phyloP scores from a whole-genome alignment of 2,797 vertebrate species.

The Odontamblyopus lacepedii region DNA sequence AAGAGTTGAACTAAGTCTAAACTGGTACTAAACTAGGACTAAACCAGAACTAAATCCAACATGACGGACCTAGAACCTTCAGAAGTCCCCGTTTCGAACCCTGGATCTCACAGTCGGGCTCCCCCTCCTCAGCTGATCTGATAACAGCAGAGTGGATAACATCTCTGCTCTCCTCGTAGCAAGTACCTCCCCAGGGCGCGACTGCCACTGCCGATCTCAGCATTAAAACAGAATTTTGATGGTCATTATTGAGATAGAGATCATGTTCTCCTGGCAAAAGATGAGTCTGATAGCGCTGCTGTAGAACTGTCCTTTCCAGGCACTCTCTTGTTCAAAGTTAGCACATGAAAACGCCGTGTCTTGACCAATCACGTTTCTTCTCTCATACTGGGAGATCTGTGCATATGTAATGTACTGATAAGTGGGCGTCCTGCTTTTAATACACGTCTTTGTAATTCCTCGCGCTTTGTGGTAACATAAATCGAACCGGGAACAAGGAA shows the following conservation, averaged over 20 bases:
- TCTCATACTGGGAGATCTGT: slow-evolving; percentile 12
- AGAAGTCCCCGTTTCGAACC: neutral
- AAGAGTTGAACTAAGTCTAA: neutral
- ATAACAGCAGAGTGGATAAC: slow-evolving; percentile 62
- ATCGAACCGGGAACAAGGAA: too few relatives aligned
- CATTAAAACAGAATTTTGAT: slow-evolving; percentile 71
- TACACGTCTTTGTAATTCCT: neutral
- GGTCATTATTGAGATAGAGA: slow-evolving; percentile 71
- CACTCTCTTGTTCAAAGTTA: slow-evolving; percentile 24
- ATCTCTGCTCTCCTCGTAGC: slow-evolving; percentile 58
- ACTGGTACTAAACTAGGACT: neutral
- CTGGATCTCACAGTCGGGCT: slow-evolving; percentile 47
- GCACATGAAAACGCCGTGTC: slow-evolving; percentile 41
- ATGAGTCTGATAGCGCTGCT: slow-evolving; percentile 53
- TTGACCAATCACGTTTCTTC: slow-evolving; percentile 21
- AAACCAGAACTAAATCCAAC: neutral
- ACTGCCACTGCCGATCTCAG: slow-evolving; percentile 62
- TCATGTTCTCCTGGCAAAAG: slow-evolving; percentile 56
- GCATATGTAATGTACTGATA: neutral
- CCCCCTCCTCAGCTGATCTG: slow-evolving; percentile 59
- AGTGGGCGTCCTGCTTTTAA: neutral
- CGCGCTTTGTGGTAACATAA: neutral
- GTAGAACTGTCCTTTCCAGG: slow-evolving; percentile 61
- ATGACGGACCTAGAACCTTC: neutral
- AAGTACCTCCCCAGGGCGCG: slow-evolving; percentile 61